A percentile compares a stretch with the other conserved stretches of the same genome.
These are phyloP conservation scores for Lasioglossum leucozonium DNA, from an alignment of 2,888 invertebrate genomes.

Conservation along the genomic window DNA sequence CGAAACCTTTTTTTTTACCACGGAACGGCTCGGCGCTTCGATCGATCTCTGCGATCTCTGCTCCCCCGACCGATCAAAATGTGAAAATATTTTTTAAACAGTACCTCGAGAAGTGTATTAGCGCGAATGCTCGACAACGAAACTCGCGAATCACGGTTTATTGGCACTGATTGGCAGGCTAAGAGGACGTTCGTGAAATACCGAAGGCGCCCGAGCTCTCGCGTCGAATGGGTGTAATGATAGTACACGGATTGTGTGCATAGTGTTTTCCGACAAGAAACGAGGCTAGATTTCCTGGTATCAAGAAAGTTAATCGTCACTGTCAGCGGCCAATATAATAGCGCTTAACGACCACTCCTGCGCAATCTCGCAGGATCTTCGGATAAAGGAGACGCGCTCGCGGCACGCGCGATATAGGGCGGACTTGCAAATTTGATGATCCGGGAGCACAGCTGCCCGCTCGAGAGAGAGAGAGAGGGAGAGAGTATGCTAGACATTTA, in stretches of 20 bases:
- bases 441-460: conserved; percentile 73
- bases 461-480: conserved; percentile 59
- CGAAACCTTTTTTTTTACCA: neutral
- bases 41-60: neutral
- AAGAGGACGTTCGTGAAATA: neutral
- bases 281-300: neutral
- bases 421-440: conserved; percentile 78
- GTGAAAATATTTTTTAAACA: neutral
- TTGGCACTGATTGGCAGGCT: neutral
- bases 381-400: conserved; percentile 22
- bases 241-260: neutral
- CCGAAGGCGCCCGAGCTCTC: neutral
- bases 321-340: neutral
- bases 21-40: neutral
- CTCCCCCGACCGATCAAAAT: neutral
- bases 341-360: neutral
- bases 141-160: neutral
- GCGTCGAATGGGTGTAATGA: neutral
- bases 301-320: neutral
- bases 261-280: neutral
- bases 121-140: neutral
- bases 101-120: neutral
- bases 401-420: conserved; percentile 56
- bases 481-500: conserved; percentile 59
- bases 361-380: conserved; percentile 6